Base-by-base conservation (phyloP, 2,888 invertebrate species). In the Sesamia inferens region DNA sequence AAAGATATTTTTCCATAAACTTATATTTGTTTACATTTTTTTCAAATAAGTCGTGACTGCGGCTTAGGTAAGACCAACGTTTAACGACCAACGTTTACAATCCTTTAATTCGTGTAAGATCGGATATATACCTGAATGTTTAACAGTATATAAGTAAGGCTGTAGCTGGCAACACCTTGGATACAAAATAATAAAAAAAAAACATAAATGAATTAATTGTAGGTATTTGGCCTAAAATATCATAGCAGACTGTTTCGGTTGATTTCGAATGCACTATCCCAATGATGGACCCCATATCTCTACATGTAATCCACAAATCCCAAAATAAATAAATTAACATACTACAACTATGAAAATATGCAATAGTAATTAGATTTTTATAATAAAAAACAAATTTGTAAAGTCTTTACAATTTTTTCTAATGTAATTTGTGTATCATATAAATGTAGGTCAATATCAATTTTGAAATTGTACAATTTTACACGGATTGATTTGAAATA, bases 391-490 rank as follows among this genome's bases (percentile, higher is more conserved):
- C 31, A 31, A 31, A 31, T 81, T 84, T 87, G 87, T 86, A 84
- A 85, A 86, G 63, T 73, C 65, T 87, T 88, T 89, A 85, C 84
- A 84, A 80, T 51, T 84, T 86, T 87, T 88, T 85, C 68, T 87
- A 85, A 81, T 78, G 82, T 77, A 84, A 85, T 82, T 87, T 85
- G 87, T 88, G 86, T 88, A 88, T 78, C 84, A 85, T 89, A 89
- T 87, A 31, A 31, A 88, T 83, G 80, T 88, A 89, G 88, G 87
- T 89, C 85, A 91, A n/a, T n/a, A 31, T 88, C 90, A 88, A 93
- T 94, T 95, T 95, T 92, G 92, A 92, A 92, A 90, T 90, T 95
- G 95, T 95, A 95, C 94, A 95, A 94, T 93, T 95, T 95, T 95
- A 95, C 94, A 95, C 90, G 83, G 90, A 92, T 91, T 90, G 88